phyloP scores from a whole-genome alignment of 2,797 vertebrate species.

The Pogonophryne albipinna region DNA sequence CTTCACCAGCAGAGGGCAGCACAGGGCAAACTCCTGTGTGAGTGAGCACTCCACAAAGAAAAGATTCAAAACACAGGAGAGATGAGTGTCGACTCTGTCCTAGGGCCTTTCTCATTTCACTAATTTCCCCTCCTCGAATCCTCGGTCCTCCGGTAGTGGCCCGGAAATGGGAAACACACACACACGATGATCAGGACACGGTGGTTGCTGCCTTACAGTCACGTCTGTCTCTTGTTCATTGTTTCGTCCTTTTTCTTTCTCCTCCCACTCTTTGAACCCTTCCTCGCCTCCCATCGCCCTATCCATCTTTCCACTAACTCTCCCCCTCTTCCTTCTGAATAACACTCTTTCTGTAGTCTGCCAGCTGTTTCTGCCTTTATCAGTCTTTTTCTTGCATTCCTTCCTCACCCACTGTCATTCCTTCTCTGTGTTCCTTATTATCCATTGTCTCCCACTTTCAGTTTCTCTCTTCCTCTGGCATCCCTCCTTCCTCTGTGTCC shows the following conservation, averaged over 20 bases:
- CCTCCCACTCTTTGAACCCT: conserved; percentile 20
- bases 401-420: conserved; percentile 38
- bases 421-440: conserved; percentile 5
- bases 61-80: conserved; percentile 47
- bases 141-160: no score
- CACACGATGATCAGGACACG: conserved; percentile 25
- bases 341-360: conserved; percentile 12
- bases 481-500: neutral
- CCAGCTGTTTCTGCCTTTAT: neutral
- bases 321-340: neutral
- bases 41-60: conserved; percentile 12
- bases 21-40: conserved; percentile 50
- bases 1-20: conserved; percentile 73
- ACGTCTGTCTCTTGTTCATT: conserved; percentile 27
- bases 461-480: neutral
- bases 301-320: conserved; percentile 5
- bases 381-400: conserved; percentile 19
- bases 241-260: neutral
- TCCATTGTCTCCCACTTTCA: conserved; percentile 16
- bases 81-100: conserved; percentile 24
- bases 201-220: conserved; percentile 45
- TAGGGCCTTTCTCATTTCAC: no score
- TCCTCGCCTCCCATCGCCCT: conserved; percentile 1
- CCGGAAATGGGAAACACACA: no score
- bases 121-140: no score